A percentile compares a stretch with the other conserved stretches of the same genome.
These are phyloP conservation scores for Aricia artaxerxes DNA, from an alignment of 2,888 invertebrate genomes.

Conservation along the genomic window DNA sequence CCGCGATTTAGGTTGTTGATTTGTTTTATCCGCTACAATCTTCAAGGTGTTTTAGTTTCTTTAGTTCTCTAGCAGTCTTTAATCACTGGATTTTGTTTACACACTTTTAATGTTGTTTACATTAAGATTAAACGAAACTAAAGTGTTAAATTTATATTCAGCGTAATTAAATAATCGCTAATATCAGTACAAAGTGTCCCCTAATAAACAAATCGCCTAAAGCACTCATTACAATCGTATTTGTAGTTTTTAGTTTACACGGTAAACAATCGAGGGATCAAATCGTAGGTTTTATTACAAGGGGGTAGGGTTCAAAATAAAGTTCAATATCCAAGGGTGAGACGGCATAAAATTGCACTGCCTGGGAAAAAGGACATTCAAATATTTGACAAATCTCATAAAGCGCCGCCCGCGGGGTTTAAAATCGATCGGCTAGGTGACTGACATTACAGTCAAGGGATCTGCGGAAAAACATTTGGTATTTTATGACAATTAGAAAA, in stretches of 20 bases:
- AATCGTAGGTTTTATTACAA: neutral
- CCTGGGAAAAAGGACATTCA: slow-evolving; percentile 18
- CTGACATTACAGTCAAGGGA: neutral
- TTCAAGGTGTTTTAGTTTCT: too few relatives aligned
- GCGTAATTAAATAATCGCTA: slow-evolving; percentile 24
- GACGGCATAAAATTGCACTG: slow-evolving; percentile 33
- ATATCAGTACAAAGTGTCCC: slow-evolving; percentile 35
- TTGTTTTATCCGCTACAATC: too few relatives aligned
- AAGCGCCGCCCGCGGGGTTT: neutral
- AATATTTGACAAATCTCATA: slow-evolving; percentile 22
- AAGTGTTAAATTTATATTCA: slow-evolving; percentile 4
- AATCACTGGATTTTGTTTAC: too few relatives aligned
- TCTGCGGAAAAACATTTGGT: neutral
- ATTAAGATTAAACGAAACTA: neutral
- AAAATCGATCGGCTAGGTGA: slow-evolving; percentile 1
- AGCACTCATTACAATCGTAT: slow-evolving; percentile 73
- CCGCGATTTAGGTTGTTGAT: too few relatives aligned
- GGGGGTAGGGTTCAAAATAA: neutral
- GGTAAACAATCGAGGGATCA: slow-evolving; percentile 58
- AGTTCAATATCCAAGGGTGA: slow-evolving; percentile 31
- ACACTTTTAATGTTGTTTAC: neutral
- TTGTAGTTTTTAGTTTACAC: slow-evolving; percentile 73
- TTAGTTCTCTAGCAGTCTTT: too few relatives aligned
- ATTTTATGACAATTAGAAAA: too few relatives aligned
- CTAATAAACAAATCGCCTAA: slow-evolving; percentile 41